These are phyloP conservation scores for Rafetus swinhoei DNA, from an alignment of 2,113 vertebrate species.

Conservation along the genomic window DNA sequence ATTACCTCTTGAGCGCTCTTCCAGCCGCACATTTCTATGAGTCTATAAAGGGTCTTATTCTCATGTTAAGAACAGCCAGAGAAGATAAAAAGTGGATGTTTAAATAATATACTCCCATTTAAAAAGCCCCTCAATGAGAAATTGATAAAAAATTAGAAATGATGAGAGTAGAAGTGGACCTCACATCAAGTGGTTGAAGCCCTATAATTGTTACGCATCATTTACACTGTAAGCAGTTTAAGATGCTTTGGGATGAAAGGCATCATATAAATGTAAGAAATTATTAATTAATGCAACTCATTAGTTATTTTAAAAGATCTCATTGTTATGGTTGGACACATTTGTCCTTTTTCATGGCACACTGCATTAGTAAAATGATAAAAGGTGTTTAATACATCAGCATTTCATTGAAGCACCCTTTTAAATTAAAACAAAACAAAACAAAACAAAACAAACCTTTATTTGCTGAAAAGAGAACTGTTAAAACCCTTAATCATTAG, in stretches of 20 bases:
- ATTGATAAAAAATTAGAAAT: neutral
- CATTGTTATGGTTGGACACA: neutral
- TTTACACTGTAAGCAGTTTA: neutral
- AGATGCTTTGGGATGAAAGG: neutral
- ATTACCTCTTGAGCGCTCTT: neutral
- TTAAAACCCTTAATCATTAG: constrained; percentile 6
- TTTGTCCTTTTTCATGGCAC: neutral
- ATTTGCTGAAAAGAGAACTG: neutral
- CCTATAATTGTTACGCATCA: neutral
- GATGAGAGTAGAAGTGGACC: neutral
- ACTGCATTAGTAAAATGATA: no score
- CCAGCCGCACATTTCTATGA: neutral
- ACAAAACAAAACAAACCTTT: neutral
- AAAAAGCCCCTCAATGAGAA: neutral
- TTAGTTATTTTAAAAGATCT: neutral
- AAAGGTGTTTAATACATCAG: neutral
- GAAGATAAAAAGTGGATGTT: neutral
- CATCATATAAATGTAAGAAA: neutral
- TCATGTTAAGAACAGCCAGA: neutral
- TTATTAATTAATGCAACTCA: neutral
- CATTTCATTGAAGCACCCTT: neutral
- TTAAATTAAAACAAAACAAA: neutral
- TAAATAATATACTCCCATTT: neutral
- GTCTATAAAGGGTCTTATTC: neutral
- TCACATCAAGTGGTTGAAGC: neutral